These are phyloP conservation scores for Lissonota sp. DNA, from an alignment of 2,888 invertebrate species.

Conservation along the genomic window DNA sequence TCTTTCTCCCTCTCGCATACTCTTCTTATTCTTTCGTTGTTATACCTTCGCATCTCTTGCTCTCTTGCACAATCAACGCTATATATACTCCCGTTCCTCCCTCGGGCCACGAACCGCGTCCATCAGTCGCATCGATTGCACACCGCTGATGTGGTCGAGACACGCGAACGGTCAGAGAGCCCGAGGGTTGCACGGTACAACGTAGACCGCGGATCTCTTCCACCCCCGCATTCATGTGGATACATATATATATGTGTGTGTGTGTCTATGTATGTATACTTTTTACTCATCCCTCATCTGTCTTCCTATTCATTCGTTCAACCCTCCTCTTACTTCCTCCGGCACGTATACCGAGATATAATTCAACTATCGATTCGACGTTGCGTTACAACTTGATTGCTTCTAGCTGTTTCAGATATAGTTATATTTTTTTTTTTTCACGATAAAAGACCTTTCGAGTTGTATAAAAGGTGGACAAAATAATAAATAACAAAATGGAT, in stretches of 20 bases:
- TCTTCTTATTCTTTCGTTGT: slow-evolving; percentile 41
- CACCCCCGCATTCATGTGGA: slow-evolving; percentile 39
- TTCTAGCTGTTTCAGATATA: slow-evolving; percentile 36
- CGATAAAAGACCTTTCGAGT: slow-evolving; percentile 31
- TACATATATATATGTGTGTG: background rate
- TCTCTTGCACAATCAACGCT: slow-evolving; percentile 46
- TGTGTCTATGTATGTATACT: slow-evolving; percentile 5
- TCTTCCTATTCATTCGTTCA: slow-evolving; percentile 57
- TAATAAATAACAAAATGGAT: slow-evolving; percentile 41
- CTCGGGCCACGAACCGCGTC: slow-evolving; percentile 59
- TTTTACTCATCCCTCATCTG: slow-evolving; percentile 54
- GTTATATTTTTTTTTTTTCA: slow-evolving; percentile 24
- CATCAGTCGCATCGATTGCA: slow-evolving; percentile 68
- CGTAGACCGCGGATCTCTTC: slow-evolving; percentile 55
- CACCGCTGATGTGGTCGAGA: slow-evolving; percentile 69
- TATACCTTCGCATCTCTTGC: slow-evolving; percentile 37
- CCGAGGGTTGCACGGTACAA: slow-evolving; percentile 62
- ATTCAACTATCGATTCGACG: slow-evolving; percentile 61
- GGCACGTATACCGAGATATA: slow-evolving; percentile 56
- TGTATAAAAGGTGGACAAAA: slow-evolving; percentile 42
- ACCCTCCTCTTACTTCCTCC: slow-evolving; percentile 40
- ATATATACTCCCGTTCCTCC: slow-evolving; percentile 23
- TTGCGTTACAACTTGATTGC: slow-evolving; percentile 58
- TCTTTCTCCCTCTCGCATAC: slow-evolving; percentile 25
- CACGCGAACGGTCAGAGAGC: slow-evolving; percentile 70